Percentiles rank a stretch among this genome's conserved stretches.
phyloP scores from a whole-genome alignment of 1,140 invertebrate genomes.

The Neotoxoptera formosana region DNA sequence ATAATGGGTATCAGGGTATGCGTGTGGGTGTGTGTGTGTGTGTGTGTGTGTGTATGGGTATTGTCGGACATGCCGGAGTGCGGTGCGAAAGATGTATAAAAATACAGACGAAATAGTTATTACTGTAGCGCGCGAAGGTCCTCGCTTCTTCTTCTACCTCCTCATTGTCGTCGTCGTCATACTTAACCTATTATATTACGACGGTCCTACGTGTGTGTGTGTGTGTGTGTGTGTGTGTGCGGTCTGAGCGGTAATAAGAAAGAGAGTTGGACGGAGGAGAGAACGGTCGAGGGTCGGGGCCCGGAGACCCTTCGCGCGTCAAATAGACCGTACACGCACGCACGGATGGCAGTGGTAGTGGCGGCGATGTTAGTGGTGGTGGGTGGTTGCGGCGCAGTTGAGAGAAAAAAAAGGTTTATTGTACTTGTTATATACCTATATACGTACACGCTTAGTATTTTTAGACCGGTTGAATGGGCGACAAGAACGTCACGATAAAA shows the following conservation, averaged over 20 bases:
- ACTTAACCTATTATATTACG: constrained; percentile 21
- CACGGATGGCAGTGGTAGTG: neutral
- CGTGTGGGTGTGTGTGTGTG: neutral
- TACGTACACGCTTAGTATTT: neutral
- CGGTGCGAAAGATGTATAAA: constrained; percentile 20
- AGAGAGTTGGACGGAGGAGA: neutral
- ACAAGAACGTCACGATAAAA: constrained; percentile 56
- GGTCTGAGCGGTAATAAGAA: constrained; percentile 27
- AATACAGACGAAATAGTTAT: neutral
- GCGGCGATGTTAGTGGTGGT: neutral
- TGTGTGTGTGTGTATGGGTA: neutral
- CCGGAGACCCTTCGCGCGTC: constrained; percentile 47
- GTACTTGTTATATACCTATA: constrained; percentile 15
- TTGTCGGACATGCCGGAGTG: neutral
- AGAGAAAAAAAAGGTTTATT: constrained; percentile 52
- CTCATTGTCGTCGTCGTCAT: neutral
- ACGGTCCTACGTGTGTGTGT: neutral
- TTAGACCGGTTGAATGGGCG: constrained; percentile 55
- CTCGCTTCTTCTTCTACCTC: neutral
- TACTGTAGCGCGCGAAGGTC: neutral
- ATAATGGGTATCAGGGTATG: neutral
- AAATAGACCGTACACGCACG: constrained; percentile 44
- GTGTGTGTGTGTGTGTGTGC: neutral
- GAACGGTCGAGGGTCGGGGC: neutral
- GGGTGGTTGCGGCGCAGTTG: constrained; percentile 29